Evolutionary conservation across 1,140 invertebrate species (phyloP), one percentile per base, ranked within the genome.

Genomic region (Cyphomyrmex costatus): DNA sequence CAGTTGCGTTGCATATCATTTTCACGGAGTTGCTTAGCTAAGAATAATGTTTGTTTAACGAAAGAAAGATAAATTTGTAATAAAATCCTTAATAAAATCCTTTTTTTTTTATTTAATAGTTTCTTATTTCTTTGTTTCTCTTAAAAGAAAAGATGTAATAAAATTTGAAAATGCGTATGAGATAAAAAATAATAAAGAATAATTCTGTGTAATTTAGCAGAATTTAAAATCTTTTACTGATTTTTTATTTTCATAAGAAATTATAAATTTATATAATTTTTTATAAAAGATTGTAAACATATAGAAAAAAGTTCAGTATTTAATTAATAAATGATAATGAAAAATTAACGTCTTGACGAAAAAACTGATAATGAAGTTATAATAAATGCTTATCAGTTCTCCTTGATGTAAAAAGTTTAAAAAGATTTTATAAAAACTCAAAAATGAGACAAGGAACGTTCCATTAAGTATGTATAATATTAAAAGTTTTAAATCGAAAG

Each of bases 41-140:
- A 36, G 49, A 80, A 53, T 33, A 12, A 24, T 73, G 73, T 60
- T 46, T 73, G 79, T 60, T 83, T 24, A 73, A 73, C n/a, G 53
- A 73, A 73, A 14, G 46, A 60, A 21, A 49, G 19, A 49, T n/a
- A 24, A 71, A 24, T 82, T 42, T 24, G 19, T 27, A 36, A 16
- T 16, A 58, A 42, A 42, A 60, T 24, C 14, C 16, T 30, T n/a
- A 49, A 77, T 24, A 7, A 36, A n/a, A 58, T 14, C 14, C 24
- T 27, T 21, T 5, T 66, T 51, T 65, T 49, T 49, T n/a, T 65
- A 7, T 24, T 19, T 7, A 30, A 19, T 12, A 36, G 8, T 7
- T 71, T 27, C 2, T 42, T 8, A 16, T 70, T 70, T 58, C 19
- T 78, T 1, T 0, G 8, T 10, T 68, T 33, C 4, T 70, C 16